Evolutionary conservation across 2,888 invertebrate species (phyloP), one percentile per base, ranked within the genome.

Genomic region (Macaria notata): DNA sequence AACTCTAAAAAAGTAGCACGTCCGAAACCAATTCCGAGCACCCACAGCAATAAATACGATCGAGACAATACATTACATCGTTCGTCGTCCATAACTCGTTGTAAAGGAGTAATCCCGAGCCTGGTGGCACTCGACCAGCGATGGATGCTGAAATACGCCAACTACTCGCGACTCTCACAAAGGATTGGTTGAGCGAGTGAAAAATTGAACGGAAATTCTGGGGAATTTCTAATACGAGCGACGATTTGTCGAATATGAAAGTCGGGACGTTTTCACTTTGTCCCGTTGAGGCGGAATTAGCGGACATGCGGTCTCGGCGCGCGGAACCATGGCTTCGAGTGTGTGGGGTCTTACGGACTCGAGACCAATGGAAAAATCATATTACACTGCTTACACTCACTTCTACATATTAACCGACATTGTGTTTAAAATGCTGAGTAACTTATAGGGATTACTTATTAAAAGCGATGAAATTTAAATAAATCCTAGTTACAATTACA

Each of bases 61-160:
- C 54, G 52, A 61, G 61, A 56, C 62, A 58, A 66, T 66, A 58
- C 43, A 62, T 66, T 64, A 61, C 57, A 57, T 54, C 56, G 62
- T 60, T 54, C 9, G 31, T 19, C 57, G 53, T 62, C 62, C 62
- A 66, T 66, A 63, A 64, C 66, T 55, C 55, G 63, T 39, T 52
- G 54, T 54, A 58, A 54, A 59, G 60, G 52, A 60, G 61, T 65
- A 67, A 67, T 67, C 63, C 65, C 51, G 57, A 51, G 62, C 61
- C 63, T 61, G 61, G 62, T 62, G 49, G 57, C 62, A 54, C 56
- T 62, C 58, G 62, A 41, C 66, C 57, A 58, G 65, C 65, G 61
- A 65, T 65, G 63, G 64, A 62, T 56, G 49, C 39, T 65, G 65
- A 67, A 65, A 64, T 62, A 65, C 59, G 55, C 9, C 56, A 65